Percentiles rank a stretch among this genome's conserved stretches.
These are phyloP conservation scores for Ectemnius continuus DNA, from an alignment of 2,888 invertebrate species.

Conservation along the genomic window DNA sequence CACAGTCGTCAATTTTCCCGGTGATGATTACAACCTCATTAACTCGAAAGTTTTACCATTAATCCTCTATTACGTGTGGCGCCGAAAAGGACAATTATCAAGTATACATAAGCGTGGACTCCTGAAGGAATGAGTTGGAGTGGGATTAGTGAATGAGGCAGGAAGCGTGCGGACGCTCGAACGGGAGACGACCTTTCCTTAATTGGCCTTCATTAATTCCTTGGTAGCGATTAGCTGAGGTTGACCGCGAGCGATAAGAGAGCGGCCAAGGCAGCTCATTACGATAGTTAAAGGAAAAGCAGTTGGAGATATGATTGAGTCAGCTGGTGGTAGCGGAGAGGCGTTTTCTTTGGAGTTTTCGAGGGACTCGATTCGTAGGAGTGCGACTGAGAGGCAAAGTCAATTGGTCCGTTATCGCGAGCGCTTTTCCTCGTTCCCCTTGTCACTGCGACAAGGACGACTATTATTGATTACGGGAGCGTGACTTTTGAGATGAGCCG, in stretches of 20 bases:
- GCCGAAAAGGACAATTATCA: no score
- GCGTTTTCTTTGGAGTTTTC: neutral
- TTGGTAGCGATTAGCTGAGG: slow-evolving; percentile 58
- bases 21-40: no score
- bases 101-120: no score
- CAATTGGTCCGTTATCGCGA: slow-evolving; percentile 29
- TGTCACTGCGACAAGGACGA: slow-evolving; percentile 46
- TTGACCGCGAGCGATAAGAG: slow-evolving; percentile 54
- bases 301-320: slow-evolving; percentile 4
- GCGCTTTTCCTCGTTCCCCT: slow-evolving; percentile 37
- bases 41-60: no score
- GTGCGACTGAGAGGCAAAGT: no score
- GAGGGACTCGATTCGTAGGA: no score
- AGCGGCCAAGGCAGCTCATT: slow-evolving; percentile 12
- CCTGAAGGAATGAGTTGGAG: no score
- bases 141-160: neutral
- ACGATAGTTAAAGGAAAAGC: slow-evolving; percentile 17
- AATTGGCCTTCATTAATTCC: slow-evolving; percentile 67
- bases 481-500: slow-evolving; percentile 47
- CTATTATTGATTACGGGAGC: slow-evolving; percentile 50
- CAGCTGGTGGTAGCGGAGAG: no score
- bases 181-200: slow-evolving; percentile 39
- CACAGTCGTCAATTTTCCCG: no score
- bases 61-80: no score
- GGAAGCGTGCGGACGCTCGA: neutral